Conservation (phyloP, 2,797 vertebrate species). For the Acrocephalus scirpaceus region DNA sequence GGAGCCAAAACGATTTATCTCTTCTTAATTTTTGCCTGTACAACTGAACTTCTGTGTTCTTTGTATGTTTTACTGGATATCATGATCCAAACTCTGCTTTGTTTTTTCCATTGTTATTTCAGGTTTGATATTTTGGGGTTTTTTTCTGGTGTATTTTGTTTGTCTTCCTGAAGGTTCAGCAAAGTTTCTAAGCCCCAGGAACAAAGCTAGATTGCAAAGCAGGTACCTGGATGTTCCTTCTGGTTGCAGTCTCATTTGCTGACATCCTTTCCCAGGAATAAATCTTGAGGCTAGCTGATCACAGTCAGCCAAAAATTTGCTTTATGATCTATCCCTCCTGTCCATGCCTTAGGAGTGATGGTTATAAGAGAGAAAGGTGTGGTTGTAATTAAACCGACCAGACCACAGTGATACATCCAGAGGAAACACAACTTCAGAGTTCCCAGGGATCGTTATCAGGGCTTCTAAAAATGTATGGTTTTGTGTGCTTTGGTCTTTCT, state of each 20-base stretch:
- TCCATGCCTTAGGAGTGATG: neutral
- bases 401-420: neutral
- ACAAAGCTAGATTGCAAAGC: neutral
- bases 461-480: neutral
- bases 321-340: neutral
- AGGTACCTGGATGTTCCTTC: neutral
- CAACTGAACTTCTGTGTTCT: neutral
- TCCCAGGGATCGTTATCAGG: neutral
- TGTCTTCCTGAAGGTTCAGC: neutral
- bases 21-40: neutral
- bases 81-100: neutral
- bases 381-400: neutral
- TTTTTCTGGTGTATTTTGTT: neutral
- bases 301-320: neutral
- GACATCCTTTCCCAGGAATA: neutral
- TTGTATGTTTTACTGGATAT: neutral
- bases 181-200: neutral
- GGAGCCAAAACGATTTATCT: neutral
- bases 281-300: neutral
- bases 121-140: neutral
- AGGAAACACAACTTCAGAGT: neutral
- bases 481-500: neutral
- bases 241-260: neutral
- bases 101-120: neutral
- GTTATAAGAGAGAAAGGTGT: neutral